Conservation (phyloP, 2,888 invertebrate species). For the Pocota personata region DNA sequence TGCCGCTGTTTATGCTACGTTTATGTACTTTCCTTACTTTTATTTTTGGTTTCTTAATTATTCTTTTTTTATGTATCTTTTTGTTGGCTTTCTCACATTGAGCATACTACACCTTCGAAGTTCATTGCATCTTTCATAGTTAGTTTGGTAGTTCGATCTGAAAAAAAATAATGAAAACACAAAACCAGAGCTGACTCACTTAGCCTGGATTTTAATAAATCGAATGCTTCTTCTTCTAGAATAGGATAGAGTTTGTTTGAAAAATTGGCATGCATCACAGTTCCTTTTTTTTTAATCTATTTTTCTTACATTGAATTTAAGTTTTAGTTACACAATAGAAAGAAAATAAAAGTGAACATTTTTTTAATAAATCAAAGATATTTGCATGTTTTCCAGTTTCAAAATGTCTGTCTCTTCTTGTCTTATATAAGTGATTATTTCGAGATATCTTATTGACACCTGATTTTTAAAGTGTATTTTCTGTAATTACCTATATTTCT, state of each 20-base stretch:
- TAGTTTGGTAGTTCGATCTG: slow-evolving; percentile 11
- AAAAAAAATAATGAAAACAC: neutral
- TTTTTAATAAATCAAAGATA: slow-evolving; percentile 7
- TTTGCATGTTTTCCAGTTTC: slow-evolving; percentile 49
- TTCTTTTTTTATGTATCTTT: slow-evolving; percentile 5
- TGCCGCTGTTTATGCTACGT: slow-evolving; percentile 72
- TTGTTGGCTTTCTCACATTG: slow-evolving; percentile 44
- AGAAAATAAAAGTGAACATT: neutral
- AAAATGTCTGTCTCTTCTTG: slow-evolving; percentile 34
- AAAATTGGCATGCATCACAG: slow-evolving; percentile 27
- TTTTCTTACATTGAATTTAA: neutral
- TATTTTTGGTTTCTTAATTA: neutral
- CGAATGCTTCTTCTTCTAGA: slow-evolving; percentile 31
- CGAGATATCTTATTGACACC: slow-evolving; percentile 33
- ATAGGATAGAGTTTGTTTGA: slow-evolving; percentile 21
- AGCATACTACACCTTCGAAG: slow-evolving; percentile 27
- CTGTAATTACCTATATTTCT: slow-evolving; percentile 65
- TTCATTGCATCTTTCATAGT: slow-evolving; percentile 63
- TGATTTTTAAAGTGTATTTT: slow-evolving; percentile 61
- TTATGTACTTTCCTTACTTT: slow-evolving; percentile 51
- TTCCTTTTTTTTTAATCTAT: neutral
- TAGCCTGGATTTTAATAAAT: slow-evolving; percentile 20
- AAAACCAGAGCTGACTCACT: slow-evolving; percentile 4
- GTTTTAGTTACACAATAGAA: too few species aligned
- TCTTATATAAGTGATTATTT: slow-evolving; percentile 37